Conservation (phyloP, 1,140 invertebrate species). For the Metopolophium dirhodum region DNA sequence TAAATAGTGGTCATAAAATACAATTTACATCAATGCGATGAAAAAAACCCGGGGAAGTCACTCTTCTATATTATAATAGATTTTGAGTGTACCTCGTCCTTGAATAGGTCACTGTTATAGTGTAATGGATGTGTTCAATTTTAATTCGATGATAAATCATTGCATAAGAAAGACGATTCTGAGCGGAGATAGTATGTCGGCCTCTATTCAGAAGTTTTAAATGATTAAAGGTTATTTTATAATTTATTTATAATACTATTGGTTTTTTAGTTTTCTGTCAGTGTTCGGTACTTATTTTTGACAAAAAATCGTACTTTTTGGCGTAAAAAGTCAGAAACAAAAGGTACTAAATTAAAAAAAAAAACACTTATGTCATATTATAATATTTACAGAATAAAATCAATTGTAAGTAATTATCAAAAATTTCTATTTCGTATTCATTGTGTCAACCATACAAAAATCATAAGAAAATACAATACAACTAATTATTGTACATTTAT, state of each 20-base stretch:
- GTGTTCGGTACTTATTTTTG: not conserved
- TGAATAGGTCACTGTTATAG: not conserved
- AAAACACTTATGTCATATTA: fast-evolving
- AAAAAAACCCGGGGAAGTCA: not conserved
- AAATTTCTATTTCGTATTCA: too few species aligned
- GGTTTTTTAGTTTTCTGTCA: too few species aligned
- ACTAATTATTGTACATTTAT: too few species aligned
- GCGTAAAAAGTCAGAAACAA: not conserved
- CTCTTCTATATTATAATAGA: not conserved
- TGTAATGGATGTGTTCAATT: not conserved
- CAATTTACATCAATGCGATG: not conserved
- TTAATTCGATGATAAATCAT: not conserved
- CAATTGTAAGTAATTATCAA: not conserved
- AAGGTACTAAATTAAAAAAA: not conserved
- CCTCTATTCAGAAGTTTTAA: too few species aligned
- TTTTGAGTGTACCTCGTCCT: not conserved
- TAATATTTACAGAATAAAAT: not conserved
- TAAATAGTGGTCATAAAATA: slow-evolving; percentile 13
- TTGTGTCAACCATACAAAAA: too few species aligned
- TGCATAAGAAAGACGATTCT: too few species aligned
- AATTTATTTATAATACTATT: too few species aligned
- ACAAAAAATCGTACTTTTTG: not conserved
- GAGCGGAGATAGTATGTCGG: too few species aligned
- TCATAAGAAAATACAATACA: too few species aligned
- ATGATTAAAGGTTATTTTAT: too few species aligned